Evolutionary conservation across 2,888 invertebrate genomes (phyloP).

Genomic region (Meganola albula): DNA sequence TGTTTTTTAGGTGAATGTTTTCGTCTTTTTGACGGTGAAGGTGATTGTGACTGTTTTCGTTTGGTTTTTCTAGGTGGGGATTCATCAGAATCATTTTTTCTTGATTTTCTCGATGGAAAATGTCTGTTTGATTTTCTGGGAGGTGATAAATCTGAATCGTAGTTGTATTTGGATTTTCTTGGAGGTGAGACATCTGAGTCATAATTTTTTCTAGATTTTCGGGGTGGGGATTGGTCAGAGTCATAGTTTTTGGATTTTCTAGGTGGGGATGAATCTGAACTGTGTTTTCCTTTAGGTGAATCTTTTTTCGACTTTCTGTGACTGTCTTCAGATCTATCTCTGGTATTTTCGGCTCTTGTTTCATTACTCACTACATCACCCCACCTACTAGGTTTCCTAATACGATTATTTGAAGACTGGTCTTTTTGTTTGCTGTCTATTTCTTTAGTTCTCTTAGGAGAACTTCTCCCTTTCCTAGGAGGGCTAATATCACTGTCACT

Average conservation of each 20-base stretch:
- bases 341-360: slow-evolving; percentile 23
- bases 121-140: slow-evolving; percentile 13
- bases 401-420: slow-evolving; percentile 11
- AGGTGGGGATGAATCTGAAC: slow-evolving; percentile 14
- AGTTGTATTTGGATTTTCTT: slow-evolving; percentile 20
- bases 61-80: slow-evolving; percentile 18
- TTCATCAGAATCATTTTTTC: slow-evolving; percentile 9
- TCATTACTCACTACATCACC: slow-evolving; percentile 23
- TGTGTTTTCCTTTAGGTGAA: neutral
- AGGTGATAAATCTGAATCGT: slow-evolving; percentile 15
- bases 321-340: slow-evolving; percentile 14
- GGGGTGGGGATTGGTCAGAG: slow-evolving; percentile 19
- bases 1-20: slow-evolving; percentile 13
- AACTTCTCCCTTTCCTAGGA: slow-evolving; percentile 35
- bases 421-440: slow-evolving; percentile 12
- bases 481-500: slow-evolving; percentile 62
- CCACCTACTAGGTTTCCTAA: slow-evolving; percentile 44
- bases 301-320: slow-evolving; percentile 32
- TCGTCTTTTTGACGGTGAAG: slow-evolving; percentile 12
- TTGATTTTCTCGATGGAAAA: slow-evolving; percentile 27
- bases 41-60: slow-evolving; percentile 3
- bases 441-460: slow-evolving; percentile 11
- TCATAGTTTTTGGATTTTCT: slow-evolving; percentile 20
- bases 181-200: slow-evolving; percentile 36
- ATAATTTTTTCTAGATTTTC: slow-evolving; percentile 20